Evolutionary conservation across 2,797 vertebrate genomes (phyloP).

Genomic region (Oryzias dopingdopingensis): DNA sequence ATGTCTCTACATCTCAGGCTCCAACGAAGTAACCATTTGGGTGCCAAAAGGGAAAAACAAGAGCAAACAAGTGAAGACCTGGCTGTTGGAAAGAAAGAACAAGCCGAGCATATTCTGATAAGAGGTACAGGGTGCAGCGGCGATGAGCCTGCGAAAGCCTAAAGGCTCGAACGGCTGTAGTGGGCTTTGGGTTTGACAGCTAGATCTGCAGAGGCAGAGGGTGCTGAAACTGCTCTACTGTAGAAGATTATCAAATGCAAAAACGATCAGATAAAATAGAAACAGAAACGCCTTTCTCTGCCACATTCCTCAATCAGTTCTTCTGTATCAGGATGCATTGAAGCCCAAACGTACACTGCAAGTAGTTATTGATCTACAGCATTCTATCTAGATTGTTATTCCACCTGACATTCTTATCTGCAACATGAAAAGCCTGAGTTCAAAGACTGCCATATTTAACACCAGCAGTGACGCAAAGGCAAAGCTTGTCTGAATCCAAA

Average conservation of each 20-base stretch:
- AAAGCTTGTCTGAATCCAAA: constrained; percentile 61
- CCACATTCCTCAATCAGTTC: too few species aligned
- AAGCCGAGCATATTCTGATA: constrained; percentile 7
- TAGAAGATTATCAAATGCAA: constrained; percentile 2
- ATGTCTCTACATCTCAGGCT: constrained; percentile 21
- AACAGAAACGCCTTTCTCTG: too few species aligned
- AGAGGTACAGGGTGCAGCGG: constrained; percentile 7
- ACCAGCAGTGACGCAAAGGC: constrained; percentile 40
- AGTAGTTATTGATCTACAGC: constrained; percentile 37
- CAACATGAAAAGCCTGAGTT: constrained; percentile 57
- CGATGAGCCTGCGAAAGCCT: constrained; percentile 5
- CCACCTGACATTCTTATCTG: constrained; percentile 69
- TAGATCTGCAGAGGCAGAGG: constrained; percentile 6
- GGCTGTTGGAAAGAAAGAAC: constrained; percentile 18
- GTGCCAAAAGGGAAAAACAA: constrained; percentile 23
- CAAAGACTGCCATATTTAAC: constrained; percentile 63
- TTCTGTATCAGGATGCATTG: constrained; percentile 6
- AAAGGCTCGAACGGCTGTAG: constrained; percentile 26
- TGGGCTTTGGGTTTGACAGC: constrained; percentile 39
- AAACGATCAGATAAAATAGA: too few species aligned
- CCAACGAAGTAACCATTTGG: constrained; percentile 4
- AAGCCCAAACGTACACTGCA: constrained; percentile 28
- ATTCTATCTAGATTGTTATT: constrained; percentile 55
- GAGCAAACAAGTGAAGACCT: constrained; percentile 40
- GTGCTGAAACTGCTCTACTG: constrained; percentile 8